Evolutionary conservation across 2,113 vertebrate genomes (phyloP), one percentile per base, ranked within the genome.

Genomic region (Hyperoodon ampullatus): DNA sequence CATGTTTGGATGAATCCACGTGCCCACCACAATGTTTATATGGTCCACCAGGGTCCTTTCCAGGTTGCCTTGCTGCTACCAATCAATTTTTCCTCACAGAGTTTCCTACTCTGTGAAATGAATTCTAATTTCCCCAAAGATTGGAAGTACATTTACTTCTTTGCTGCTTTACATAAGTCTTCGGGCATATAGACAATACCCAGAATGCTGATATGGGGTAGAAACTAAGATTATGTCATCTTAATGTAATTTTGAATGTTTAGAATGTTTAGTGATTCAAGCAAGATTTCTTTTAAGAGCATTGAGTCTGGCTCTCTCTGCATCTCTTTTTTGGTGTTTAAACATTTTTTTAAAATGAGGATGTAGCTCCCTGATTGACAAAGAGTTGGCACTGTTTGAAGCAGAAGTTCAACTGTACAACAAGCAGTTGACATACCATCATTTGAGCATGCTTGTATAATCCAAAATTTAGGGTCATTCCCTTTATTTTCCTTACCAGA

Each of bases 391-490:
- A 88, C 63, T 88, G 77, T 90, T 8, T 84, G 94, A 82, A 19
- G 33, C 42, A 88, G 28, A 97, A 91, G 65, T 88, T 61, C 66
- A 70, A 63, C 42, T 82, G 8, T 78, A 33, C 33, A 78, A 50
- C 33, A 24, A 88, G 81, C 80, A 96, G 19, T 68, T 88, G 39
- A 92, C 26, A 90, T 39, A 24, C 5, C 24, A 88, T 93, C 35
- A 90, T 93, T 8, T 93, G 39, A 93, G 58, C 53, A 63, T 66
- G 61, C 88, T 94, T 88, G 39, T 21, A 74, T 23, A 75, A 71
- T 72, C 74, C 83, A 98, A 97, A 97, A 92, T 95, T 96, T 97
- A 77, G 89, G 97, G 95, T 97, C 94, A 98, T 97, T 98, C 94
- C 94, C 53, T 96, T 91, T 92, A 42, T 90, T 96, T 94, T 96